Evolutionary conservation across 2,888 invertebrate species (phyloP), one percentile per base, ranked within the genome.

Genomic region (Andricus quercusramuli): DNA sequence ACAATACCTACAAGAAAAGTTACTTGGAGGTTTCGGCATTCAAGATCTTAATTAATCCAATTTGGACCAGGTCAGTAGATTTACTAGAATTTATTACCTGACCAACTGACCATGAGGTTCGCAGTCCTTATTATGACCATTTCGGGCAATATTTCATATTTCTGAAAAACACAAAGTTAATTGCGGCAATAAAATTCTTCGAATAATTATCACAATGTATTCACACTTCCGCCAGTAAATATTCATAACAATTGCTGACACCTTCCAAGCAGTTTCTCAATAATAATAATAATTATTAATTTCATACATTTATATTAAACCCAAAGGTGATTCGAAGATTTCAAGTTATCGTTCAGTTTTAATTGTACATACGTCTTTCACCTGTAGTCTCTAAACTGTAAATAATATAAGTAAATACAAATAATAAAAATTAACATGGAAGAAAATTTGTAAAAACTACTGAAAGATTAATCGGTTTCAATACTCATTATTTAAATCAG

Each of bases 41-140:
- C 25, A 62, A 62, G 11, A 22, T 62, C 62, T 11, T 67, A n/a
- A 67, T 67, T 41, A 67, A 67, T 67, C 22, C n/a, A 67, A 67
- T 22, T 67, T 22, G n/a, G 4, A 41, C 11, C 11, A 67, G 41
- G 66, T 67, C 41, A 67, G 37, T 3, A 67, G n/a, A 41, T 41
- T 67, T 65, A 37, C 11, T 29, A 65, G 1, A n/a, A n/a, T 56
- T 62, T 25, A 62, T 62, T 25, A 25, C 5, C 62, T 62, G 56
- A 6, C 5, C 11, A 25, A 62, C 15, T 62, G 4, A 47, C 44
- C 13, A 47, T 47, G 15, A 47, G 56, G 2, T 56, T 56, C 3
- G 6, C 51, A 51, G 51, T 51, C 20, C 13, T 62, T 11, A 15
- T n/a, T 67, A 22, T 37, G n/a, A 67, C 66, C 66, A 15, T 62